Evolutionary conservation across 2,797 vertebrate genomes (phyloP).

Genomic region (Picus viridis): DNA sequence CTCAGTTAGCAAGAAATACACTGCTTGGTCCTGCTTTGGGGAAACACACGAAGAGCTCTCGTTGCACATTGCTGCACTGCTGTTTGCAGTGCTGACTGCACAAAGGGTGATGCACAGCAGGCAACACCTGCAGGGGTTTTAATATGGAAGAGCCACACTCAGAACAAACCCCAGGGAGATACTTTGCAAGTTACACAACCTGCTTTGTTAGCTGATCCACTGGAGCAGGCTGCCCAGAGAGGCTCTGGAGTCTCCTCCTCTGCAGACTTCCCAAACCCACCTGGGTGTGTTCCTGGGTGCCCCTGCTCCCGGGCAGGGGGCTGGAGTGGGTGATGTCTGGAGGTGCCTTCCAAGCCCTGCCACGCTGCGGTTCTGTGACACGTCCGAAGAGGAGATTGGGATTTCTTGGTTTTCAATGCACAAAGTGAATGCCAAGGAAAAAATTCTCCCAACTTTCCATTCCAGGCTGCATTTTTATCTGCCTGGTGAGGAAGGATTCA

Average conservation of each 20-base stretch:
- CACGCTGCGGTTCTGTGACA: not conserved
- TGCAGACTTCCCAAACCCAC: too few species aligned
- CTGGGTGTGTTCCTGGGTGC: too few species aligned
- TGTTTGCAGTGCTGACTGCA: constrained; percentile 26
- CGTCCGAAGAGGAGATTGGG: not conserved
- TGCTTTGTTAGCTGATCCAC: constrained; percentile 13
- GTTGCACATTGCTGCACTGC: not conserved
- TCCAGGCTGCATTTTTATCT: not conserved
- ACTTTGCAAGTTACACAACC: constrained; percentile 39
- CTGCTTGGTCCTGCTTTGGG: not conserved
- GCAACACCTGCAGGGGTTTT: constrained; percentile 13
- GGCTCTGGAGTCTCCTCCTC: too few species aligned
- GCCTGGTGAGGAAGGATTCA: not conserved
- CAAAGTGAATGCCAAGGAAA: not conserved
- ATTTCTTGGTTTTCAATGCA: too few species aligned
- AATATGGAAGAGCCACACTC: not conserved
- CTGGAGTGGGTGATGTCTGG: too few species aligned
- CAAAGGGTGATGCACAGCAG: constrained; percentile 15
- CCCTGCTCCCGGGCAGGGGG: too few species aligned
- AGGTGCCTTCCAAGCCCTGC: too few species aligned
- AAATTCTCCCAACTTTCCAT: not conserved
- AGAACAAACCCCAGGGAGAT: constrained; percentile 28
- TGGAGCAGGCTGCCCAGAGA: too few species aligned
- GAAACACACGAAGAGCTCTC: not conserved
- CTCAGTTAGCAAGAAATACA: not conserved